A percentile compares a stretch with the other conserved stretches of the same genome.
Evolutionary conservation across 2,888 invertebrate species (phyloP).

Genomic region (Drosophila macrothrix): DNA sequence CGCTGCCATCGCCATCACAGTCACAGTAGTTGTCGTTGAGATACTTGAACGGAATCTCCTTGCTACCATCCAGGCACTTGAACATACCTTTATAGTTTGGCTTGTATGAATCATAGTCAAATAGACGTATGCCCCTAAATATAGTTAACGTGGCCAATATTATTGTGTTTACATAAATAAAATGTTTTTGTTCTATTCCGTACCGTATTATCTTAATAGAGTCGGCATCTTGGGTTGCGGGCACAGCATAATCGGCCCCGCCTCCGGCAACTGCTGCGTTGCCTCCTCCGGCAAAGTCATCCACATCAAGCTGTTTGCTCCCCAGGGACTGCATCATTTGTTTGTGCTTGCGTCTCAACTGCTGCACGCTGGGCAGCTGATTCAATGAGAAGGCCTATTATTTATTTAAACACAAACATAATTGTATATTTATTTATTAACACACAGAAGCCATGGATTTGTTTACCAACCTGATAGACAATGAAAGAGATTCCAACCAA

Average conservation of each 20-base stretch:
- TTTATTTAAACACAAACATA: conserved; percentile 21
- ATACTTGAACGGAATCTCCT: conserved; percentile 86
- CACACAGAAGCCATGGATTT: not conserved
- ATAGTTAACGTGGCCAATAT: not conserved
- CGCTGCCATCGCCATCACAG: conserved; percentile 90
- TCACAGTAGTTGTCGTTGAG: conserved; percentile 96
- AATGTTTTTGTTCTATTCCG: not conserved
- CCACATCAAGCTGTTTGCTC: conserved; percentile 66
- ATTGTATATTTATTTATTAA: conserved; percentile 10
- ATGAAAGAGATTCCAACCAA: conserved; percentile 82
- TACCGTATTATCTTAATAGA: conserved; percentile 82
- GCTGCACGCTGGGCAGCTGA: conserved; percentile 83
- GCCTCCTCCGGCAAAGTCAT: conserved; percentile 60
- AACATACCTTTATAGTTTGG: conserved; percentile 85
- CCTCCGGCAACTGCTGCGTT: conserved; percentile 13
- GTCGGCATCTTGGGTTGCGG: conserved; percentile 50
- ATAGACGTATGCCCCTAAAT: conserved; percentile 84
- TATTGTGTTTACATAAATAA: not conserved
- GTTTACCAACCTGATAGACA: conserved; percentile 61
- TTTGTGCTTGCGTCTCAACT: conserved; percentile 68
- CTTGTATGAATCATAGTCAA: conserved; percentile 85
- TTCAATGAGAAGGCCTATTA: conserved; percentile 85
- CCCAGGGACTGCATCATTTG: conserved; percentile 71
- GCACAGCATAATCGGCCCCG: conserved; percentile 3
- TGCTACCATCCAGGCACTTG: conserved; percentile 85